Evolutionary conservation across 2,113 vertebrate species (phyloP), one percentile per base, ranked within the genome.

Genomic region (Tachysurus fulvidraco): DNA sequence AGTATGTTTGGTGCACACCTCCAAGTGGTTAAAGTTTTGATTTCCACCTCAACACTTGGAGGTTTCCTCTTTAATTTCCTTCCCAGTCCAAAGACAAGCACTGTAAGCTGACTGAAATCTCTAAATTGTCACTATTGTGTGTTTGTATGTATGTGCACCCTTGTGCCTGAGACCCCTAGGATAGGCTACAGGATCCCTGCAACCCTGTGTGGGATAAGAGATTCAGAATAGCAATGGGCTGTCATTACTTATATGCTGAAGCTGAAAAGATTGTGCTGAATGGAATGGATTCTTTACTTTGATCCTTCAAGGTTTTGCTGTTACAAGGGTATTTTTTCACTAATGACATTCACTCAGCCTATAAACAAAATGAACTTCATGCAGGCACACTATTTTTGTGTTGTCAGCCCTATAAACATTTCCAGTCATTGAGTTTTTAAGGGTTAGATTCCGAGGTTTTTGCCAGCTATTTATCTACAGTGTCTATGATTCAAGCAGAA

Each of bases 401-500:
- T 81, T 59, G 57, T 62, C 57, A 81, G 36, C 36, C 11, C 23
- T 44, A 25, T 62, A 81, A 60, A 81, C 14, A 78, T 67, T 57
- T 36, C 23, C 21, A 80, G 59, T 78, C 44, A 77, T 85, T 1
- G 28, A 13, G 23, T 19, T 30, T 11, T 81, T 81, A 65, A 46
- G 30, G 79, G 28, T 41, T 81, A 28, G 28, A 25, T 46, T 81
- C 12, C n/a, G 65, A 64, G 60, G 21, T 28, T 23, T 57, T 67
- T 81, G 28, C 30, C 76, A 69, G 65, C n/a, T 36, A 28, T 80
- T 81, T 69, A 57, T 2, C 77, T 46, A 52, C 41, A 85, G n/a
- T 71, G 30, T 62, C 50, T 55, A 44, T 81, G 77, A 86, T 71
- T 81, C 46, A 82, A 62, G 8, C 64, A 82, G 28, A 82, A 77